Percentiles rank a stretch among this genome's conserved stretches.
Evolutionary conservation across 2,888 invertebrate genomes (phyloP).

Genomic region (Leucoma salicis): DNA sequence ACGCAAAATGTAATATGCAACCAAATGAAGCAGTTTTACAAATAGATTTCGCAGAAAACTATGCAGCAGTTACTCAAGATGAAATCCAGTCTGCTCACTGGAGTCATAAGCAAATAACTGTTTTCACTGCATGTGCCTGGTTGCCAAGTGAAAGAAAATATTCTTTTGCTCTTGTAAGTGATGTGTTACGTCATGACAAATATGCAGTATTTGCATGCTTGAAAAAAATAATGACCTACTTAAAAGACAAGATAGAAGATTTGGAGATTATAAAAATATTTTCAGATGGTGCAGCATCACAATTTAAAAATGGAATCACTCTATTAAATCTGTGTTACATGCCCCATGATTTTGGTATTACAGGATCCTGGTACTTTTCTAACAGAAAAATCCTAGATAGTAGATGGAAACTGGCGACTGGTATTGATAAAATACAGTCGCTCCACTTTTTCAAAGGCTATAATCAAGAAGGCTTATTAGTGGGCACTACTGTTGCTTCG

Average conservation of each 20-base stretch:
- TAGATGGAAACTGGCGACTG: background rate
- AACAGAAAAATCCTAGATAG: background rate
- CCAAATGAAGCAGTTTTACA: conserved; percentile 11
- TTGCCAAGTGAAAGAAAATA: background rate
- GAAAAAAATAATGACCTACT: background rate
- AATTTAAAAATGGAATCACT: background rate
- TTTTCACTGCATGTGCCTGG: background rate
- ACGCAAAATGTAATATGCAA: conserved; percentile 1
- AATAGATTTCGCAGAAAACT: conserved; percentile 26
- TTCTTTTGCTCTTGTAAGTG: background rate
- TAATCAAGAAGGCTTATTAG: conserved; percentile 7
- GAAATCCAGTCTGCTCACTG: background rate
- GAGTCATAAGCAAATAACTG: background rate
- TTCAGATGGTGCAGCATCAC: background rate
- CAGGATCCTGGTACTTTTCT: no score
- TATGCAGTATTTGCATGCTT: background rate
- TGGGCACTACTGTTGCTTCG: conserved; percentile 7
- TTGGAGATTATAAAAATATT: background rate
- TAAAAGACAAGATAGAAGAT: background rate
- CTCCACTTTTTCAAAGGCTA: conserved; percentile 3
- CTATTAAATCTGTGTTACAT: background rate
- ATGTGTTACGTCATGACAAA: background rate
- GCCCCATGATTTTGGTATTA: no score
- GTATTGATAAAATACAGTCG: conserved; percentile 1
- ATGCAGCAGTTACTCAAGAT: conserved; percentile 7